Base-by-base conservation (phyloP, 2,888 invertebrate species). In the Ferrisia virgata region DNA sequence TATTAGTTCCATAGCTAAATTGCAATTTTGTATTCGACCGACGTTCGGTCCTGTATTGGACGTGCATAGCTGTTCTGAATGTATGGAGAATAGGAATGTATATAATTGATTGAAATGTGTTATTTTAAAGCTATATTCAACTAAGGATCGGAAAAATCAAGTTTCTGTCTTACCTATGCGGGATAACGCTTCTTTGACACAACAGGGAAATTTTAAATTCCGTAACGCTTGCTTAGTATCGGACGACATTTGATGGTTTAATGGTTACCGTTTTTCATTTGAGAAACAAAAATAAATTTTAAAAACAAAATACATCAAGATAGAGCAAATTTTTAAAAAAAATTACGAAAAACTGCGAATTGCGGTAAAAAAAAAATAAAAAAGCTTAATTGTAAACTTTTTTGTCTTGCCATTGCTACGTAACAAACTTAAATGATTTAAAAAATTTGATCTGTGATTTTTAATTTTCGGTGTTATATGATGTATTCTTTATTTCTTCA, bases 1-100 rank as follows among this genome's bases (percentile, higher is more conserved):
- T 89, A 95, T 95, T 8, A 96, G 89, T 86, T 95, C 95, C 90
- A 94, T 92, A 0, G 93, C 93, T 79, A 94, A 89, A 87, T 94
- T 93, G 87, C 93, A 89, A 40, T 89, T 91, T 11, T 91, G 89
- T 22, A 88, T 88, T 47, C 87, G 85, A 11, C 86, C 86, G 0
- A 90, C 89, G 78, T 89, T 89, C 79, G 92, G 89, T 28, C 15
- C 72, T 6, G 72, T 47, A 28, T 83, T 83, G n/a, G 91, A 91
- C 76, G 91, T 90, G 86, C 92, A 89, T 85, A 93, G 87, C 88
- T 92, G 92, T 87, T 92, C 93, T 93, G 87, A 22, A 53, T n/a
- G 18, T 33, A 76, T 8, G 18, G 6, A 1, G 2, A 8, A 22
- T 25, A 4, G 43, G 11, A 1, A 31, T 15, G 28, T 31, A 64